Evolutionary conservation across 2,888 invertebrate genomes (phyloP).

Genomic region (Rosalia funebris): DNA sequence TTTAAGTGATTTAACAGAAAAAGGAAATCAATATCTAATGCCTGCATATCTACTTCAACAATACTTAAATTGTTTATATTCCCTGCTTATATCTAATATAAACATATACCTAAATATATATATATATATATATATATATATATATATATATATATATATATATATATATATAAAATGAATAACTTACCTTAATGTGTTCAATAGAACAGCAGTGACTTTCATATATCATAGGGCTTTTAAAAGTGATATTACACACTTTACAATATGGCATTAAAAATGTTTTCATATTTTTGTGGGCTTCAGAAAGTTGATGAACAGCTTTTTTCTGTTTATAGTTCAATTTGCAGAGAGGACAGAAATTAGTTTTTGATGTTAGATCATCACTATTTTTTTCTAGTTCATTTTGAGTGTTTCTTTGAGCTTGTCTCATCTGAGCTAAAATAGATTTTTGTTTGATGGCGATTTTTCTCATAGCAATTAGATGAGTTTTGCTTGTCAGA

Average conservation of each 20-base stretch:
- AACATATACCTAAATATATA: no score
- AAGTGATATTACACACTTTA: slow-evolving; percentile 78
- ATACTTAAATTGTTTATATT: no score
- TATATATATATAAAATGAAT: no score
- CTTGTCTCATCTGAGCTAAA: slow-evolving; percentile 79
- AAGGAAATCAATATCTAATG: no score
- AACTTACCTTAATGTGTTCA: slow-evolving; percentile 79
- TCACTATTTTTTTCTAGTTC: slow-evolving; percentile 76
- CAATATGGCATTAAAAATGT: slow-evolving; percentile 86
- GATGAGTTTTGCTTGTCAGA: slow-evolving; percentile 76
- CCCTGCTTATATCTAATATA: no score
- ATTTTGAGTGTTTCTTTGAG: slow-evolving; percentile 83
- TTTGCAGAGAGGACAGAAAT: slow-evolving; percentile 63
- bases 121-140: no score
- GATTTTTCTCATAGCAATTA: slow-evolving; percentile 77
- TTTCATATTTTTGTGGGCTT: slow-evolving; percentile 85
- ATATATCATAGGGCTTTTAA: slow-evolving; percentile 86
- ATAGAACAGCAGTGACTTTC: slow-evolving; percentile 85
- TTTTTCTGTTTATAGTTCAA: slow-evolving; percentile 66
- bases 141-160: no score
- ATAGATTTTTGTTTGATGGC: slow-evolving; percentile 74
- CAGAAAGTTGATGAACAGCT: slow-evolving; percentile 80
- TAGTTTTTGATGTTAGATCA: slow-evolving; percentile 66
- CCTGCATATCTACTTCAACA: no score
- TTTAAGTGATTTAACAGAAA: no score